These are phyloP conservation scores for Cordylochernes scorpioides DNA, from an alignment of 2,888 invertebrate genomes.

Conservation along the genomic window DNA sequence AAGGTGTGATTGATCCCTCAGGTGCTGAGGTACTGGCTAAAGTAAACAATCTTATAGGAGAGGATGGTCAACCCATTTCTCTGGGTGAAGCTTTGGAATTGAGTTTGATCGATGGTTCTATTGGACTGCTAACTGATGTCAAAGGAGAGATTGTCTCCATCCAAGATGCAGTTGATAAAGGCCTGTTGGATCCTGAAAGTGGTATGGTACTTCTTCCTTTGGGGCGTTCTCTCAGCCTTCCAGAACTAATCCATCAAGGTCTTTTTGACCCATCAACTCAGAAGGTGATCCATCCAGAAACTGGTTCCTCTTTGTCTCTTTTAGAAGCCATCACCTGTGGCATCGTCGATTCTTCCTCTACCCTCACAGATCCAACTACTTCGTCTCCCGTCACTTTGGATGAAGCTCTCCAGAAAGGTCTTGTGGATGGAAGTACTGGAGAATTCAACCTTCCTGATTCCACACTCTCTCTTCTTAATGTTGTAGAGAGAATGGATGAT, in stretches of 20 bases:
- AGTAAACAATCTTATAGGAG: slow-evolving; percentile 19
- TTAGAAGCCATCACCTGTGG: slow-evolving; percentile 43
- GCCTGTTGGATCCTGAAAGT: slow-evolving; percentile 43
- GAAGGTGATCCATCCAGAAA: slow-evolving; percentile 61
- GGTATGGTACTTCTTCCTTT: slow-evolving; percentile 50
- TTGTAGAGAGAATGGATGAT: slow-evolving; percentile 24
- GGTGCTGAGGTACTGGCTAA: slow-evolving; percentile 41
- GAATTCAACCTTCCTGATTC: slow-evolving; percentile 17
- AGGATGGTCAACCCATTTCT: slow-evolving; percentile 32
- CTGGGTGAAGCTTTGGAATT: slow-evolving; percentile 45
- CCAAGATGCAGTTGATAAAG: slow-evolving; percentile 52
- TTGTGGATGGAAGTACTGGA: slow-evolving; percentile 19
- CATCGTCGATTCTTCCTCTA: slow-evolving; percentile 44
- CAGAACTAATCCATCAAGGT: slow-evolving; percentile 59
- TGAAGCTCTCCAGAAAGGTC: slow-evolving; percentile 29
- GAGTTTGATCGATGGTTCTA: slow-evolving; percentile 40
- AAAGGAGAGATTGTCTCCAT: slow-evolving; percentile 49
- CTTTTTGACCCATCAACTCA: slow-evolving; percentile 42
- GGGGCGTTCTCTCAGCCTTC: slow-evolving; percentile 48
- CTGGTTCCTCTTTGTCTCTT: slow-evolving; percentile 45
- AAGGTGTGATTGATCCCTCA: slow-evolving; percentile 45
- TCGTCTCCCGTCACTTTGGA: slow-evolving; percentile 40
- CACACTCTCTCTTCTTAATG: slow-evolving; percentile 12
- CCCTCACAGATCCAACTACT: slow-evolving; percentile 34
- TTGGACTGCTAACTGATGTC: slow-evolving; percentile 54